Percentiles rank a stretch among this genome's conserved stretches.
phyloP scores from a whole-genome alignment of 2,113 vertebrate genomes.

The Ariopsis seemanni region DNA sequence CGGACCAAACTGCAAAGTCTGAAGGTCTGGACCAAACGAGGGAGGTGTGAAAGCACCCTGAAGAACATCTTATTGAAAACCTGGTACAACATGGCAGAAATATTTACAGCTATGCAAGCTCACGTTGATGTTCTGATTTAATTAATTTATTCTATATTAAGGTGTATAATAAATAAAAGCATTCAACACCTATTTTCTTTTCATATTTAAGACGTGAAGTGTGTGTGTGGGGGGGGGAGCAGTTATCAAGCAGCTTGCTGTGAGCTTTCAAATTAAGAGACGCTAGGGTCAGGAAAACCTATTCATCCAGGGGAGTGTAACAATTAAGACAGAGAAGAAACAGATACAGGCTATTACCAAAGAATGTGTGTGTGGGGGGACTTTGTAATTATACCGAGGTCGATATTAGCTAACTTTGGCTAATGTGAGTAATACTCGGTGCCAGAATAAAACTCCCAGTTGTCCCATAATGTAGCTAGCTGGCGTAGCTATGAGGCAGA shows the following conservation, averaged over 20 bases:
- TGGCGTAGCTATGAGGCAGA: background rate
- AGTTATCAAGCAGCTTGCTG: background rate
- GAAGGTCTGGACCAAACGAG: no score
- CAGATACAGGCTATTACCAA: background rate
- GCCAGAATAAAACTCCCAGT: background rate
- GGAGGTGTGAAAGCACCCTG: no score
- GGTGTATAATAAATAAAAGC: background rate
- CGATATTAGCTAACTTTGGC: background rate
- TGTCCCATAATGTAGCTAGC: background rate
- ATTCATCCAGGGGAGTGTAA: background rate
- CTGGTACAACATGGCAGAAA: background rate
- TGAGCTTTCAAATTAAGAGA: background rate
- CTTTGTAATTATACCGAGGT: background rate
- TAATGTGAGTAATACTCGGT: background rate
- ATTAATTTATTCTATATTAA: background rate
- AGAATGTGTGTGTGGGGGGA: no score
- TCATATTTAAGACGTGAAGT: background rate
- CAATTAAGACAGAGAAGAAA: background rate
- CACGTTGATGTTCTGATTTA: background rate
- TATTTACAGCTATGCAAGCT: background rate
- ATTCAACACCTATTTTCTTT: background rate
- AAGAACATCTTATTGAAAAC: background rate
- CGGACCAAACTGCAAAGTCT: no score
- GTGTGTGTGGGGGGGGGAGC: no score
- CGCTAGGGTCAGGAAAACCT: background rate